Evolutionary conservation across 1,140 invertebrate species (phyloP), one percentile per base, ranked within the genome.

Genomic region (Drosophila rufa): DNA sequence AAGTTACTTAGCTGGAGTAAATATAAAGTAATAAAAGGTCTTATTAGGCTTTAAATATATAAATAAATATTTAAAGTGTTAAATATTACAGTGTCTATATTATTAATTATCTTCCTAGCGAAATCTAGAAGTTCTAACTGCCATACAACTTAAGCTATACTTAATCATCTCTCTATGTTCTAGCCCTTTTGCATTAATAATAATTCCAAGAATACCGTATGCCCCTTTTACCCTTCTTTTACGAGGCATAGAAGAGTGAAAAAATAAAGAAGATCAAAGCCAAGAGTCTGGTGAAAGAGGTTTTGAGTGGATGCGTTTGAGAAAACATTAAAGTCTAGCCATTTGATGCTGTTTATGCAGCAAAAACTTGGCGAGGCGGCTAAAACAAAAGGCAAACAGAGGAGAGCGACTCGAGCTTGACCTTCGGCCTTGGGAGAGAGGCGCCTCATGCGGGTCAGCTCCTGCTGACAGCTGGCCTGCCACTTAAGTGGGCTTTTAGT

Each of bases 301-400:
- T 80, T 62, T 70, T 80, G 79, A 83, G 84, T 78, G 84, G 60
- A 87, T 83, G 70, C 77, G 76, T 77, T 89, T 73, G 55, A 55
- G 56, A 25, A 89, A 87, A 76, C 73, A 78, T 83, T 80, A 83
- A 83, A 83, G 79, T 83, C 82, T 65, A 79, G 66, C 77, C 68
- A 87, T 81, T 82, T 62, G 47, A 46, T 38, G 48, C 55, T 57
- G 62, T 70, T 80, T 81, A 75, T 56, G 78, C 55, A 59, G 77
- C 42, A 15, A 53, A 57, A 48, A 55, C 43, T 76, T 75, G 53
- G 53, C n/a, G 38, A 65, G 67, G 60, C 53, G 57, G 43, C 58
- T 67, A 45, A 68, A 53, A 75, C 45, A 79, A 66, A 69, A 43
- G 51, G 55, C 56, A 61, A 73, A 27, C 27, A 73, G 47, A n/a